These are phyloP conservation scores for Siniperca undulata DNA, from an alignment of 2,797 vertebrate genomes.

Conservation along the genomic window DNA sequence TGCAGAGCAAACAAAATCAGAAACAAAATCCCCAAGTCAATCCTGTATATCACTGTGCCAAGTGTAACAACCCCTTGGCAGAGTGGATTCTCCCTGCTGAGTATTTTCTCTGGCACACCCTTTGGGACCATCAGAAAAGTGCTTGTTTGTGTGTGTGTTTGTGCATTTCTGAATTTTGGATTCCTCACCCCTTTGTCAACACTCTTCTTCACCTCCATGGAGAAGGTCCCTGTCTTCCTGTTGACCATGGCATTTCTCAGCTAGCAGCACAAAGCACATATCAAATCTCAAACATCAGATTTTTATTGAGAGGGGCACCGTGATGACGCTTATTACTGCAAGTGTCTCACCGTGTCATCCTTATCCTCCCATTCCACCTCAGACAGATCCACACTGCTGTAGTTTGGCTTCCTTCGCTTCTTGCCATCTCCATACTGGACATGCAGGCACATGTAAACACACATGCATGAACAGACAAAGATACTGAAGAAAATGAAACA, in stretches of 20 bases:
- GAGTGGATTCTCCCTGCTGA: conserved; percentile 60
- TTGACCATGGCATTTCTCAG: conserved; percentile 99
- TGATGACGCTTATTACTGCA: neutral
- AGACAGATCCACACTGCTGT: conserved; percentile 97
- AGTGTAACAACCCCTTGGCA: conserved; percentile 71
- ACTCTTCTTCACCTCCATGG: conserved; percentile 98
- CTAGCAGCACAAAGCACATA: conserved; percentile 79
- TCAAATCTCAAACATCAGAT: conserved; percentile 8
- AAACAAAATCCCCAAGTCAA: conserved; percentile 77
- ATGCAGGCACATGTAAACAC: conserved; percentile 44
- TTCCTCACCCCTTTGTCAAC: conserved; percentile 97
- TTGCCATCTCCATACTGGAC: conserved; percentile 94
- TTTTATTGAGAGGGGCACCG: neutral
- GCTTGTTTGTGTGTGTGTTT: conserved; percentile 33
- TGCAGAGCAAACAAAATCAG: conserved; percentile 77
- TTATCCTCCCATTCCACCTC: conserved; percentile 99
- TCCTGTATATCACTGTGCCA: conserved; percentile 67
- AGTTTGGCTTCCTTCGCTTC: conserved; percentile 95
- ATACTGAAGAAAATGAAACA: conserved; percentile 16
- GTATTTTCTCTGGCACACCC: conserved; percentile 57
- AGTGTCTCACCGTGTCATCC: conserved; percentile 86
- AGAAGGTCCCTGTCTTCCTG: conserved; percentile 95
- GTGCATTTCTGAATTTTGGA: conserved; percentile 16
- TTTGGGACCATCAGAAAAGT: conserved; percentile 44
- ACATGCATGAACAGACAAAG: conserved; percentile 31